Base-by-base conservation (phyloP, 2,113 vertebrate species). In the Aptenodytes forsteri region DNA sequence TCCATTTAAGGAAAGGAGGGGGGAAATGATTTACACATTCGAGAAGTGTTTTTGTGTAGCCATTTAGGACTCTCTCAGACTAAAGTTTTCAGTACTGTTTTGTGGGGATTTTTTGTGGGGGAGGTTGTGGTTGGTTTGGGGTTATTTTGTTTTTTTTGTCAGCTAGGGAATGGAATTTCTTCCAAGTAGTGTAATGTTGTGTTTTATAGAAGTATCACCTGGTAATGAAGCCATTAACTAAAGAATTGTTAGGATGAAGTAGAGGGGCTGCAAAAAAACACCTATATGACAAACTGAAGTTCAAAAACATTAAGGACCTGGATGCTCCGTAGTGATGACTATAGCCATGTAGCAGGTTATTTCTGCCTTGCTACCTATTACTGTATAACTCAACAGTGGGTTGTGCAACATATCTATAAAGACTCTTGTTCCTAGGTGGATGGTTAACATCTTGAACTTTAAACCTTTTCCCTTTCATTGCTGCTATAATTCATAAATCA, bases 371-470 rank as follows among this genome's bases (percentile, higher is more conserved):
- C 46, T 77, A 2, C 22, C 52, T 65, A 26, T 93, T 85, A 75
- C 34, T 89, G 56, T 94, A 6, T 93, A 90, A 93, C 79, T 61
- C 32, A 11, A 1, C 25, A 59, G 2, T 29, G 21, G 7, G 21
- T 95, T 93, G 70, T 77, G 73, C 54, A 96, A 76, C 7, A 0
- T 18, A n/a, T 3, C 46, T 56, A 1, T 58, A 27, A 40, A 56
- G 69, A 21, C 46, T 82, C 42, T 82, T 42, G 40, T 72, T 87
- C 77, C 75, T 70, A n/a, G 49, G 38, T 3, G 2, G 56, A n/a
- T 89, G 67, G 61, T 96, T 95, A n/a, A 55, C 32, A 7, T 67
- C 50, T 50, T 96, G 96, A 95, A 97, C 97, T 83, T 97, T 97
- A 95, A 95, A 97, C 97, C 29, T 81, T 78, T 90, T 91, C 32